Evolutionary conservation across 2,113 vertebrate genomes (phyloP), one percentile per base, ranked within the genome.

Genomic region (Natator depressus): DNA sequence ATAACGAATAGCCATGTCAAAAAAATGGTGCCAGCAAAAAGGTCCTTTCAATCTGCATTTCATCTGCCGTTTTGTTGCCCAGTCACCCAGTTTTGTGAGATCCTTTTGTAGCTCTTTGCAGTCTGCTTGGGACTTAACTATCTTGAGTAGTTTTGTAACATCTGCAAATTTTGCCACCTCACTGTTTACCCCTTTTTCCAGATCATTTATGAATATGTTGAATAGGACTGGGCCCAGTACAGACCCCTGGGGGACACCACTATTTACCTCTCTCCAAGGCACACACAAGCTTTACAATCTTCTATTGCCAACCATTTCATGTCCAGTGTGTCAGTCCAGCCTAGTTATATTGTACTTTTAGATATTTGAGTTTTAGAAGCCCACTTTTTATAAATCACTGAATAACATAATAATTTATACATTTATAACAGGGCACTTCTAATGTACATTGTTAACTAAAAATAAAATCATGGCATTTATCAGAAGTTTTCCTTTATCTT

Each of bases 381-480:
- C 91, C 93, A 83, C 95, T 94, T 65, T 78, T 94, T 96, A 92
- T 97, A 88, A 93, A 94, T 97, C 97, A 92, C 95, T 90, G 94
- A 97, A 94, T 93, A 98, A 97, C 82, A 80, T 89, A 76, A 93
- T 95, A 82, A 94, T 97, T 97, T 83, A 93, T 96, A 93, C 69
- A 16, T 97, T 97, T 97, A 97, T 93, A 95, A 93, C 85, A 89
- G 97, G 87, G 82, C 93, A 89, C 82, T 82, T 87, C 93, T 89
- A 89, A 91, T 95, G 95, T 38, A 47, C 55, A 5, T 97, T 96
- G 96, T 97, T 97, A 97, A 95, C 97, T 91, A 87, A 92, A 96
- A 95, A 97, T 95, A 96, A 97, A 96, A 95, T 96, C 91, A 87
- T 75, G 89, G 46, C 96, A 96, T 97, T 97, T 96, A 97, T 96